phyloP scores from a whole-genome alignment of 2,888 invertebrate genomes.

The Chalcis sispes region DNA sequence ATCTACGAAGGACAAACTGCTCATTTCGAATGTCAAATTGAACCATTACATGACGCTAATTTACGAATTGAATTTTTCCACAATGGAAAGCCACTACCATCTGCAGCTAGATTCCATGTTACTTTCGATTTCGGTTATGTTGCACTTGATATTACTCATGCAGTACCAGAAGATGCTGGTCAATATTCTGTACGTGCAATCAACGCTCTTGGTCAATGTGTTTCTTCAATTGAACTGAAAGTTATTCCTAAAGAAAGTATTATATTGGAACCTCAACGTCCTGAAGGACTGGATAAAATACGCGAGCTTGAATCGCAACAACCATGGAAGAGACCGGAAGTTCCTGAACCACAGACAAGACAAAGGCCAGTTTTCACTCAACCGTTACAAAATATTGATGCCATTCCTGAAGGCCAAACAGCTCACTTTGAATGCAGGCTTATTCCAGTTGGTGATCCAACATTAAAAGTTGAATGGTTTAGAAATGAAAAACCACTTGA shows the following conservation, averaged over 20 bases:
- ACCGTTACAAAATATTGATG: conserved; percentile 93
- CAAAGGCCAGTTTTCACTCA: conserved; percentile 97
- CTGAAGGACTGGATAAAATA: conserved; percentile 96
- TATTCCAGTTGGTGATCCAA: conserved; percentile 96
- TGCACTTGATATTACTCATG: conserved; percentile 94
- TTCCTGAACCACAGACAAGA: conserved; percentile 88
- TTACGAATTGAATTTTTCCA: conserved; percentile 93
- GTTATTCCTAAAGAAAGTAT: conserved; percentile 91
- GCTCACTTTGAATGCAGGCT: conserved; percentile 97
- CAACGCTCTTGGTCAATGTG: conserved; percentile 93
- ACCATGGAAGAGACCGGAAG: conserved; percentile 87
- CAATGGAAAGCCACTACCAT: conserved; percentile 93
- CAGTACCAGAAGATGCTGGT: conserved; percentile 96
- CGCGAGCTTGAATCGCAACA: conserved; percentile 89
- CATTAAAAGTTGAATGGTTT: conserved; percentile 95
- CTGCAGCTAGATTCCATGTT: conserved; percentile 94
- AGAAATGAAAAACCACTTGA: conserved; percentile 94
- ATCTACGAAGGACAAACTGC: conserved; percentile 94
- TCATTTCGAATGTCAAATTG: conserved; percentile 96
- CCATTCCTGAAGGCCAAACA: conserved; percentile 90
- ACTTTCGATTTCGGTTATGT: conserved; percentile 99
- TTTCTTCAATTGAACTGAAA: conserved; percentile 87
- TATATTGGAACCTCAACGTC: conserved; percentile 93
- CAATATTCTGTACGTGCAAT: conserved; percentile 95
- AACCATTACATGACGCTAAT: conserved; percentile 93